phyloP scores from a whole-genome alignment of 2,797 vertebrate species.

The Ciconia nigra region DNA sequence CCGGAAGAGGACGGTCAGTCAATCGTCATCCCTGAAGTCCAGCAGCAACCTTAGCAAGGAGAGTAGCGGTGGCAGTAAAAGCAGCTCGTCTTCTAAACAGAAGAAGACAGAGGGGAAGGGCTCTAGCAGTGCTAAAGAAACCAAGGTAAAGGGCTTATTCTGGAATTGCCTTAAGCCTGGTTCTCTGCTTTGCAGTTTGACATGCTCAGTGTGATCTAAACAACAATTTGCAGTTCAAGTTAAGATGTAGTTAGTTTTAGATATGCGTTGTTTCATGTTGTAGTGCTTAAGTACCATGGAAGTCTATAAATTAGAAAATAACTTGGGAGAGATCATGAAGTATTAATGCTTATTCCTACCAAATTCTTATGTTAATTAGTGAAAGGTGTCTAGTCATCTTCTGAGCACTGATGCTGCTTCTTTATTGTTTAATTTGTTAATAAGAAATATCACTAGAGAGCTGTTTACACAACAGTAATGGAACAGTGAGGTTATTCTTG shows the following conservation, averaged over 20 bases:
- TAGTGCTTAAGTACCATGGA: background rate
- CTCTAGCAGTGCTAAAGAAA: slow-evolving; percentile 82
- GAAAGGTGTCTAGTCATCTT: background rate
- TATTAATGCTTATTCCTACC: background rate
- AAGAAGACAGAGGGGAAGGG: slow-evolving; percentile 91
- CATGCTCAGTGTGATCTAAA: background rate
- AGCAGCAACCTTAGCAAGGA: slow-evolving; percentile 87
- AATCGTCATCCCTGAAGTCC: slow-evolving; percentile 89
- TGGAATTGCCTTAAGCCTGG: background rate
- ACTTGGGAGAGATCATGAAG: background rate
- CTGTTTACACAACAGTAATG: background rate
- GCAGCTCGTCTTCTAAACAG: slow-evolving; percentile 85
- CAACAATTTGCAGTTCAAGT: background rate
- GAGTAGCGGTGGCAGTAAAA: slow-evolving; percentile 80
- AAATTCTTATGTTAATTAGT: background rate
- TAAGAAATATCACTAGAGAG: background rate
- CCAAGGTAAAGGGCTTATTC: slow-evolving; percentile 78
- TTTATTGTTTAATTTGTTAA: background rate
- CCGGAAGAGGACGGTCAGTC: slow-evolving; percentile 91
- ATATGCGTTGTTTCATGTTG: rapidly evolving
- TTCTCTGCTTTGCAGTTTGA: background rate
- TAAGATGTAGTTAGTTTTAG: background rate
- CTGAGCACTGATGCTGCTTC: background rate
- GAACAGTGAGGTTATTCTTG: background rate
- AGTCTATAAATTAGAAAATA: background rate